Percentiles rank a stretch among this genome's conserved stretches.
phyloP scores from a whole-genome alignment of 2,797 vertebrate species.

The Neosalanx taihuensis region DNA sequence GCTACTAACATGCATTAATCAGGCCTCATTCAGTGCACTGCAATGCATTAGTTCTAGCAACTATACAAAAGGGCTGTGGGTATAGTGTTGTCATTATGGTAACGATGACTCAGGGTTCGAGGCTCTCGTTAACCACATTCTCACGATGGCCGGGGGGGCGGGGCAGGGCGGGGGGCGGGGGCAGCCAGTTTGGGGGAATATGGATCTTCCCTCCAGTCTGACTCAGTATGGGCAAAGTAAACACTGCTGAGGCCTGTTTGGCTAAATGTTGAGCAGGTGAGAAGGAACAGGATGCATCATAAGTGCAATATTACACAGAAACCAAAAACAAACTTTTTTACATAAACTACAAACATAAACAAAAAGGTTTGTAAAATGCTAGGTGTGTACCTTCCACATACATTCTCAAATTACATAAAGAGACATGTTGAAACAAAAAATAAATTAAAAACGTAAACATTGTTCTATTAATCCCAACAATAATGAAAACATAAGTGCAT shows the following conservation, averaged over 20 bases:
- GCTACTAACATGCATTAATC: constrained; percentile 65
- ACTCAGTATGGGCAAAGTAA: too few species aligned
- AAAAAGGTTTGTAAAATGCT: neutral
- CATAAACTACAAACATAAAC: neutral
- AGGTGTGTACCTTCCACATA: constrained; percentile 15
- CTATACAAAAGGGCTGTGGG: constrained; percentile 43
- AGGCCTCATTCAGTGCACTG: constrained; percentile 56
- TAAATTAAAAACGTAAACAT: constrained; percentile 13
- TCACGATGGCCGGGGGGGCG: neutral
- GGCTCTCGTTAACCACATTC: neutral
- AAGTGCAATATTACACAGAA: constrained; percentile 37
- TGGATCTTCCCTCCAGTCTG: neutral
- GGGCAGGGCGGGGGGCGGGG: constrained; percentile 22
- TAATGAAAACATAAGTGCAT: constrained; percentile 16
- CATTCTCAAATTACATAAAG: constrained; percentile 2
- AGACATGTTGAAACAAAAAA: constrained; percentile 5
- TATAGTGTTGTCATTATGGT: constrained; percentile 10
- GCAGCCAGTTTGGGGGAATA: constrained; percentile 6
- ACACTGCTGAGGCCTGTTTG: neutral
- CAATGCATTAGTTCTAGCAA: constrained; percentile 48
- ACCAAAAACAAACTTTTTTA: neutral
- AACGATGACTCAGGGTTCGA: neutral
- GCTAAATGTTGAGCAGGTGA: constrained; percentile 21
- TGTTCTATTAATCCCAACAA: constrained; percentile 18
- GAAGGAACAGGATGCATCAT: constrained; percentile 26